Base-by-base conservation (phyloP, 1,140 invertebrate species). In the Drosophila obscura region DNA sequence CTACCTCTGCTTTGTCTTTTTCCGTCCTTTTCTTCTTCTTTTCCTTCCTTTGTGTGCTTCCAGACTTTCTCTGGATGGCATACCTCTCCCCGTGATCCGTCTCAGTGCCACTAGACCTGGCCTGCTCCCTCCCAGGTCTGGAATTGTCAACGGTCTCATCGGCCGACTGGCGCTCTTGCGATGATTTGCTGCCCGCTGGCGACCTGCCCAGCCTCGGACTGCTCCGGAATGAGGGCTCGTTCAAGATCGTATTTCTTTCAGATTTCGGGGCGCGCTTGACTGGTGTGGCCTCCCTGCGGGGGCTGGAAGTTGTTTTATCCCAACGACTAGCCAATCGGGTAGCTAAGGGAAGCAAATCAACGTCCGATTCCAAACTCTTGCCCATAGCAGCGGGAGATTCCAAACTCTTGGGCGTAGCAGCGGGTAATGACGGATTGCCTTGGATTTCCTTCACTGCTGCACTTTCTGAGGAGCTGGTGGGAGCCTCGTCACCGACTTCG, bases 161-260 rank as follows among this genome's bases (percentile, higher is more conserved):
- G 15, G 16, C 22, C 8, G 62, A 31, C 13, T 44, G 58, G 2
- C 22, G 44, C n/a, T 69, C 66, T 28, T 52, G 26, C 22, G 73
- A 50, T 3, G 73, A 59, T 11, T 76, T 46, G 5, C 74, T 57
- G 24, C 45, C 56, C 2, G 24, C 39, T 0, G 77, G 44, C 9
- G 77, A 80, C 15, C 28, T 74, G 1, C 57, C 48, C 1, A 80
- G 2, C 11, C 77, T 58, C 0, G 77, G 71, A 16, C 79, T 80
- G 28, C 19, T 77, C 15, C 61, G 58, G n/a, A 45, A 26, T 6
- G 44, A 24, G 5, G 44, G 0, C 19, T 76, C 56, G 11, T 44
- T 31, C 5, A 15, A 43, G 28, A 65, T 11, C 3, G 22, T 4
- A 28, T 44, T 15, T 9, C 49, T 13, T 4, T 75, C 64, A 5